Conservation (phyloP, 1,140 invertebrate genomes). For the Contarinia nasturtii region DNA sequence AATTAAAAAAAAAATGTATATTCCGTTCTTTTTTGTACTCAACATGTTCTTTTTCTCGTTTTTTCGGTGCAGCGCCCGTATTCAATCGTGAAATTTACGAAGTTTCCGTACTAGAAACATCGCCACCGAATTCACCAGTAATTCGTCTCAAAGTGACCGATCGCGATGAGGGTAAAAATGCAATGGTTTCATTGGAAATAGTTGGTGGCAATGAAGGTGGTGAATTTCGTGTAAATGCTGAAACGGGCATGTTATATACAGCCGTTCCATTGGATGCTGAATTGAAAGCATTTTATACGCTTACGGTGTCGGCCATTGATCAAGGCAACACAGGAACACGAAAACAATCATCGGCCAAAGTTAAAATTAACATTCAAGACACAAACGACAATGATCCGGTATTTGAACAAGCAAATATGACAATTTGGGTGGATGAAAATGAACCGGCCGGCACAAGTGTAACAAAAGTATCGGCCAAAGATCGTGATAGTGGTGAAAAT, state of each 20-base stretch:
- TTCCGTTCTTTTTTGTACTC: no score
- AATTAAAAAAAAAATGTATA: no score
- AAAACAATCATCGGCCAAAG: conserved; percentile 72
- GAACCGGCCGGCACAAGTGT: conserved; percentile 67
- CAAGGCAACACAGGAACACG: conserved; percentile 65
- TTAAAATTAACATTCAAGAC: conserved; percentile 73
- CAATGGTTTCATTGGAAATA: conserved; percentile 69
- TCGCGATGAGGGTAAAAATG: conserved; percentile 62
- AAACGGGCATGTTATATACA: conserved; percentile 79
- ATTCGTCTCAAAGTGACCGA: conserved; percentile 73
- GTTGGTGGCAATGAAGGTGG: conserved; percentile 80
- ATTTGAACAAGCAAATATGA: conserved; percentile 50
- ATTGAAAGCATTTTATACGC: conserved; percentile 64
- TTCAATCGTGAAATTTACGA: conserved; percentile 65
- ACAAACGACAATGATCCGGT: conserved; percentile 84
- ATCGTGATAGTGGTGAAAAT: conserved; percentile 84
- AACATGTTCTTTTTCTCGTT: no score
- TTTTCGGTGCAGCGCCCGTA: no score
- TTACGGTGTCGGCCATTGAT: conserved; percentile 81
- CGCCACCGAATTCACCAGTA: conserved; percentile 72
- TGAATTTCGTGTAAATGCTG: conserved; percentile 70
- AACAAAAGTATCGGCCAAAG: conserved; percentile 61
- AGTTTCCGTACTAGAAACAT: conserved; percentile 69
- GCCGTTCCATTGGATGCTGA: conserved; percentile 73
- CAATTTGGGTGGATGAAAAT: conserved; percentile 64